Conservation (phyloP, 2,113 vertebrate genomes). For the Dendropsophus ebraccatus region DNA sequence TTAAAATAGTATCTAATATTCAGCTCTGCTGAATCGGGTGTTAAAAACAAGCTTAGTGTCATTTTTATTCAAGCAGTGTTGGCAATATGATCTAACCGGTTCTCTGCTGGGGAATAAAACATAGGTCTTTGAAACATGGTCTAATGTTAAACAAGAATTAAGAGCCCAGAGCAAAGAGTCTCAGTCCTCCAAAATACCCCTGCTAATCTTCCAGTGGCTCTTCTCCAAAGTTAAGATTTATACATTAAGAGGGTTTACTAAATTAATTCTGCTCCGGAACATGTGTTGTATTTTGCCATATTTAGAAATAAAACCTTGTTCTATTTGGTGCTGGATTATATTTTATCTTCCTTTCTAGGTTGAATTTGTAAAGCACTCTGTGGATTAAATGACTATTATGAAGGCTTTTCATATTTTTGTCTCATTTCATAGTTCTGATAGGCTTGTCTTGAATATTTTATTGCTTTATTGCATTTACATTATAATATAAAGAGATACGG, state of each 20-base stretch:
- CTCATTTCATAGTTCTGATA: slow-evolving; percentile 3
- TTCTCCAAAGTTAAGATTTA: slow-evolving; percentile 25
- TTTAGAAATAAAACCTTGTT: slow-evolving; percentile 14
- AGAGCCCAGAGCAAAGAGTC: slow-evolving; percentile 4
- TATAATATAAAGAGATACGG: not conserved
- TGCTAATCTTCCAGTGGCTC: slow-evolving; percentile 28
- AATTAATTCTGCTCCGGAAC: slow-evolving; percentile 30
- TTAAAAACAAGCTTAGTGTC: not conserved
- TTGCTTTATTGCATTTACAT: not conserved
- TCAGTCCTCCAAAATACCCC: not conserved
- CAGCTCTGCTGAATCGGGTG: not conserved
- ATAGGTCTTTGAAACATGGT: slow-evolving; percentile 21
- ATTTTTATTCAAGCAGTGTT: not conserved
- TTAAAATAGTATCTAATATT: not conserved
- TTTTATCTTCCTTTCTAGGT: slow-evolving; percentile 10
- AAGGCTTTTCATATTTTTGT: slow-evolving; percentile 2
- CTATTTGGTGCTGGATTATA: slow-evolving; percentile 7
- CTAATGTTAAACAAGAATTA: slow-evolving; percentile 33
- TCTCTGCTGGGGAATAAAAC: slow-evolving; percentile 9
- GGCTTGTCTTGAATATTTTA: slow-evolving; percentile 4
- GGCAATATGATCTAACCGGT: not conserved
- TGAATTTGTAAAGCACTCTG: not conserved
- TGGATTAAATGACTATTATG: slow-evolving; percentile 17
- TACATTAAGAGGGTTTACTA: slow-evolving; percentile 27
- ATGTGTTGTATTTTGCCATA: slow-evolving; percentile 7